Base-by-base conservation (phyloP, 2,888 invertebrate genomes). In the Andrena chrysosceles region DNA sequence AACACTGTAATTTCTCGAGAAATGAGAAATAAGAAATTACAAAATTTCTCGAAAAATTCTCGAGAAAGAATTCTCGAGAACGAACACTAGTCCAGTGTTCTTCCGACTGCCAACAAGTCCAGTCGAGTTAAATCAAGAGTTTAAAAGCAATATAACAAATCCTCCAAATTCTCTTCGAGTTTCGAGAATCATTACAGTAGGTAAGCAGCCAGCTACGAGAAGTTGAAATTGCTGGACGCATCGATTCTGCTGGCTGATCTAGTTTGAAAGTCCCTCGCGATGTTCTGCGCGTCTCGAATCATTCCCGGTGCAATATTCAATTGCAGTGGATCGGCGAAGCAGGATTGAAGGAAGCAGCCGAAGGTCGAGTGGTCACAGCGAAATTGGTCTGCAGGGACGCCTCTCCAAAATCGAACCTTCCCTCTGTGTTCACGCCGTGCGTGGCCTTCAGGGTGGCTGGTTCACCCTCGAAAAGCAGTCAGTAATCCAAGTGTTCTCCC, bases 401-500 rank as follows among this genome's bases (percentile, higher is more conserved):
- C 67, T 95, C 95, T 10, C 93, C 95, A 1, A 95, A 95, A 0
- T 92, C 94, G 0, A 88, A 89, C 49, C 86, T 94, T 33, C 89
- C 94, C 1, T 95, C 95, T 72, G 96, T 97, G 31, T 97, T 97
- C 93, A 96, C 97, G 2, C 98, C 98, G 0, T 98, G 98, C 91
- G 97, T 98, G 64, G 97, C 97, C 3, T 98, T 98, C 91, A 95
- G 98, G 85, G 96, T 98, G 7, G 97, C 97, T 88, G 98, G 98
- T 71, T 96, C 97, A 52, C 97, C 97, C 13, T 96, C 95, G 1
- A 96, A 95, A 92, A 95, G 94, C 85, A 96, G 96, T 96, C 94
- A 95, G 95, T 94, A 64, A 3, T 23, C 10, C 56, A 23, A 56
- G 26, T 13, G 23, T 31, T 56, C 8, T 31, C 6, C n/a, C 26